These are phyloP conservation scores for Lasioglossum albipes DNA, from an alignment of 1,140 invertebrate species.

Conservation along the genomic window DNA sequence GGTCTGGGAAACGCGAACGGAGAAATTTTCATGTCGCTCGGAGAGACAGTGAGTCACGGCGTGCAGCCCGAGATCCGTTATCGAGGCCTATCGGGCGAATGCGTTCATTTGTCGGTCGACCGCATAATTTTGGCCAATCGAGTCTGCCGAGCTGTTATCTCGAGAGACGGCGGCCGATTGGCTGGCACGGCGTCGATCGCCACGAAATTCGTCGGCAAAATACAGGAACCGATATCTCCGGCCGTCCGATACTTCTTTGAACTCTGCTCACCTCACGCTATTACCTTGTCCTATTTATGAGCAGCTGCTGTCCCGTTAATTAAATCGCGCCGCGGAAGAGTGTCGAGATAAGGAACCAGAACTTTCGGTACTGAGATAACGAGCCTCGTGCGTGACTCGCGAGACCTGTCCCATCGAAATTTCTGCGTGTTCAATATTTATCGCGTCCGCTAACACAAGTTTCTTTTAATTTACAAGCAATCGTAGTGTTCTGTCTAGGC, in stretches of 20 bases:
- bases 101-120: background rate
- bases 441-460: background rate
- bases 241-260: background rate
- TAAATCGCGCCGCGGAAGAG: background rate
- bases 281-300: slow-evolving; percentile 19
- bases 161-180: slow-evolving; percentile 23
- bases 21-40: background rate
- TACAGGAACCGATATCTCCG: background rate
- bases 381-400: background rate
- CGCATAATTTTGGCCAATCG: slow-evolving; percentile 28
- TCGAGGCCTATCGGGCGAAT: slow-evolving; percentile 4
- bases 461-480: too few relatives aligned
- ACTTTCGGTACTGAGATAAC: background rate
- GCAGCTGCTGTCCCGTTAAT: slow-evolving; percentile 26
- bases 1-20: background rate
- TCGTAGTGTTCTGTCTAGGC: too few relatives aligned
- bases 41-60: background rate
- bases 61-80: background rate
- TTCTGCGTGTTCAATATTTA: background rate
- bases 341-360: slow-evolving; percentile 3
- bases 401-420: background rate
- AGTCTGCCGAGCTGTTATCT: slow-evolving; percentile 6
- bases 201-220: slow-evolving; percentile 16
- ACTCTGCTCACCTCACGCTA: background rate
- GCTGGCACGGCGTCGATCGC: background rate